Evolutionary conservation across 2,888 invertebrate genomes (phyloP).

Genomic region (Bruchidius siliquastri): DNA sequence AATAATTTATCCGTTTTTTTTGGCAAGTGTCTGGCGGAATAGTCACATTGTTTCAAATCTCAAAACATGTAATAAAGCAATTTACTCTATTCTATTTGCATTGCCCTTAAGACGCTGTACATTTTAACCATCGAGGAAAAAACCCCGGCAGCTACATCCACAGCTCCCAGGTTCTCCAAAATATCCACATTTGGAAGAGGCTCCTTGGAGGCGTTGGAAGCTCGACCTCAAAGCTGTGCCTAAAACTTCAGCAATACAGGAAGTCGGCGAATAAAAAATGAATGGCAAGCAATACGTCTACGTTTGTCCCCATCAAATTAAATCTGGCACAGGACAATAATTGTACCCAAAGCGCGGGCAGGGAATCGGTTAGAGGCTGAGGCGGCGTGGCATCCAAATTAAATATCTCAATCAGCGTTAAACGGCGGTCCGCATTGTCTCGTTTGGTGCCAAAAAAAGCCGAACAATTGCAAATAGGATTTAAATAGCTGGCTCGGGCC

Average conservation of each 20-base stretch:
- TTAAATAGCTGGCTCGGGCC: constrained; percentile 37
- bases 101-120: no score
- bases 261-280: background rate
- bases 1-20: background rate
- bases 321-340: background rate
- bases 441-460: constrained; percentile 14
- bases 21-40: constrained; percentile 8
- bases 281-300: background rate
- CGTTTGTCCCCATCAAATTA: background rate
- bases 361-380: background rate
- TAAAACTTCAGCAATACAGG: background rate
- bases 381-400: background rate
- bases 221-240: no score
- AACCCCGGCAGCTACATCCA: no score
- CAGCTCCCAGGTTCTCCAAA: no score
- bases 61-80: background rate
- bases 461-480: constrained; percentile 40
- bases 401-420: constrained; percentile 22
- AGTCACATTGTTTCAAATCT: background rate
- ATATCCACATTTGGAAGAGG: no score
- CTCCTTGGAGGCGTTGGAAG: no score
- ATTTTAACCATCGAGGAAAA: no score
- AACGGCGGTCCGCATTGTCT: constrained; percentile 3
- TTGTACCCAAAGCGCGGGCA: background rate
- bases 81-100: background rate